Conservation (phyloP, 2,888 invertebrate genomes). For the Ornithoptera priamus region DNA sequence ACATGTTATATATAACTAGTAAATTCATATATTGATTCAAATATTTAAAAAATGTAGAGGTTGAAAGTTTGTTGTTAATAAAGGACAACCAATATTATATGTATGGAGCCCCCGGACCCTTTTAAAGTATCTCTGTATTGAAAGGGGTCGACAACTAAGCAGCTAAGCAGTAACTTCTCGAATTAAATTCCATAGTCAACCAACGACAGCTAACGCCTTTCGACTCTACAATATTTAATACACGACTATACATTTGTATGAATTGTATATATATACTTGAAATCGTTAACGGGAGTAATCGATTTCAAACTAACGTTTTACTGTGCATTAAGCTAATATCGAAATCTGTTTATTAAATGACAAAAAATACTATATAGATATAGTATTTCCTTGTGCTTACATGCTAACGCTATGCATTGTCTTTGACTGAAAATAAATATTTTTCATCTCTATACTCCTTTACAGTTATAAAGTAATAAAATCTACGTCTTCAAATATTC, state of each 20-base stretch:
- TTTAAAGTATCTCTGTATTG: slow-evolving; percentile 56
- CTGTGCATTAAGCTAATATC: background rate
- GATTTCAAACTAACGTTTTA: background rate
- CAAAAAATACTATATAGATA: background rate
- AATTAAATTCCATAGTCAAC: slow-evolving; percentile 61
- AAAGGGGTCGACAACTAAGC: slow-evolving; percentile 57
- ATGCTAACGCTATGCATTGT: no score
- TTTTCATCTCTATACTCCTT: no score
- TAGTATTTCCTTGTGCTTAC: no score
- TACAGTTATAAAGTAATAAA: no score
- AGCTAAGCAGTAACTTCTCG: slow-evolving; percentile 58
- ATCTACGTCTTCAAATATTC: no score
- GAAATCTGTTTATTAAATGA: background rate
- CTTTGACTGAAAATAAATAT: no score
- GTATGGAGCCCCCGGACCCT: slow-evolving; percentile 48
- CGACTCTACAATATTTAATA: slow-evolving; percentile 20
- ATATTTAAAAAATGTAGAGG: background rate
- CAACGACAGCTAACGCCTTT: slow-evolving; percentile 34
- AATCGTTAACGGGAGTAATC: background rate
- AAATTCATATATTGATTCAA: no score
- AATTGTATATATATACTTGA: background rate
- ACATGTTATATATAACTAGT: no score
- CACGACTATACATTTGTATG: slow-evolving; percentile 7
- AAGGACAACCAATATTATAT: slow-evolving; percentile 51
- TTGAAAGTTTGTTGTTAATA: slow-evolving; percentile 4